A percentile compares a stretch with the other conserved stretches of the same genome.
phyloP scores from a whole-genome alignment of 2,888 invertebrate genomes.

The Sialis lutaria region DNA sequence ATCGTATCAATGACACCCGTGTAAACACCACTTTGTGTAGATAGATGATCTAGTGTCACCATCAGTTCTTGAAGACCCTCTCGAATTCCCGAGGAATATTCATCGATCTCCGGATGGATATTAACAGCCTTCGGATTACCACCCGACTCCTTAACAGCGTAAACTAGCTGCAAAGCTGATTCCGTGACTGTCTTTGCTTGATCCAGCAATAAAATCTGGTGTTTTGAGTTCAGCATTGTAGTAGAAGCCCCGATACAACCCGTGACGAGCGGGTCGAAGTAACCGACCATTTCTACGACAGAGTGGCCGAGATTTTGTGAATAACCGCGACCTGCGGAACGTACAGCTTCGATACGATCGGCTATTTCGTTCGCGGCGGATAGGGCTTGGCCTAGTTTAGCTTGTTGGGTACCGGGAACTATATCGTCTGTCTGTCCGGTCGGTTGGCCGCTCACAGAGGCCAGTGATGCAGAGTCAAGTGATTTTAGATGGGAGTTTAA shows the following conservation, averaged over 20 bases:
- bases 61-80: slow-evolving; percentile 70
- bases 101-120: slow-evolving; percentile 71
- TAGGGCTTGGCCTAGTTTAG: slow-evolving; percentile 26
- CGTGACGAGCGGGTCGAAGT: slow-evolving; percentile 71
- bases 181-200: slow-evolving; percentile 91
- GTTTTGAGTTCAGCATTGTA: slow-evolving; percentile 70
- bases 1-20: slow-evolving; percentile 80
- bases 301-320: slow-evolving; percentile 87
- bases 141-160: slow-evolving; percentile 72
- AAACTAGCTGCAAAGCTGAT: slow-evolving; percentile 71
- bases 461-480: slow-evolving; percentile 73
- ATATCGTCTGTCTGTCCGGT: slow-evolving; percentile 10
- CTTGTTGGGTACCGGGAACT: slow-evolving; percentile 27
- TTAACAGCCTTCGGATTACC: slow-evolving; percentile 81
- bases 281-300: slow-evolving; percentile 56
- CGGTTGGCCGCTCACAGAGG: slow-evolving; percentile 38
- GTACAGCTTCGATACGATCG: slow-evolving; percentile 72
- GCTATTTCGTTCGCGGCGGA: slow-evolving; percentile 60
- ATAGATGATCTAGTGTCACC: slow-evolving; percentile 60
- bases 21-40: slow-evolving; percentile 78
- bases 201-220: slow-evolving; percentile 74
- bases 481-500: slow-evolving; percentile 59
- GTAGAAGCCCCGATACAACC: slow-evolving; percentile 80
- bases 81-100: slow-evolving; percentile 55
- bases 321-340: slow-evolving; percentile 72